Conservation (phyloP, 2,113 vertebrate species). For the Petroica traversi region DNA sequence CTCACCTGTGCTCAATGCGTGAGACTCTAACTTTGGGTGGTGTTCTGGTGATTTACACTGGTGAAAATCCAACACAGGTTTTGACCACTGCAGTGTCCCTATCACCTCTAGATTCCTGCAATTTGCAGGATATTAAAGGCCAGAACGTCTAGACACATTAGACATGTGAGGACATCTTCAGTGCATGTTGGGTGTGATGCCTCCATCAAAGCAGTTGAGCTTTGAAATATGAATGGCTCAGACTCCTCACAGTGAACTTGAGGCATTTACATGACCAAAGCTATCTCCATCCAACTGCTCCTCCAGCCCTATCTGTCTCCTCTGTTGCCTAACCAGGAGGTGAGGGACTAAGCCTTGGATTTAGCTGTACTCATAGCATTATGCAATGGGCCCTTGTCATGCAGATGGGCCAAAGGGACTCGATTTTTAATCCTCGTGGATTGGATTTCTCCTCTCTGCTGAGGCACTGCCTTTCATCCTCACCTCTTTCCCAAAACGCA, state of each 20-base stretch:
- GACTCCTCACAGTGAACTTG: not conserved
- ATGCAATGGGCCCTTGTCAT: not conserved
- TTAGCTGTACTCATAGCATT: not conserved
- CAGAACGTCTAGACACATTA: not conserved
- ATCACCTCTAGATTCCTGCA: not conserved
- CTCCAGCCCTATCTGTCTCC: not conserved
- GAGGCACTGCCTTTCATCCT: not conserved
- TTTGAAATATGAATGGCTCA: not conserved
- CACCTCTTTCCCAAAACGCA: not conserved
- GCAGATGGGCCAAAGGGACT: not conserved
- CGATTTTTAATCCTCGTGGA: not conserved
- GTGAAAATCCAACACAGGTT: not conserved
- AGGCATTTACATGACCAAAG: not conserved
- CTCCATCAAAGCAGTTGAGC: not conserved
- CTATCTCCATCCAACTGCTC: not conserved
- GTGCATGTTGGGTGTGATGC: not conserved
- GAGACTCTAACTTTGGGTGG: not conserved
- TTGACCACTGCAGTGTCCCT: not conserved
- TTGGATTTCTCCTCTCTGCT: not conserved
- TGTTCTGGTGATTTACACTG: not conserved
- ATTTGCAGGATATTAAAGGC: not conserved
- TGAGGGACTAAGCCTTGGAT: not conserved
- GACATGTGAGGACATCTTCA: not conserved
- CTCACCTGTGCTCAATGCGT: not conserved
- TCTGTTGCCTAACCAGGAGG: not conserved